These are phyloP conservation scores for Prionace glauca DNA, from an alignment of 2,797 vertebrate species.

Conservation along the genomic window DNA sequence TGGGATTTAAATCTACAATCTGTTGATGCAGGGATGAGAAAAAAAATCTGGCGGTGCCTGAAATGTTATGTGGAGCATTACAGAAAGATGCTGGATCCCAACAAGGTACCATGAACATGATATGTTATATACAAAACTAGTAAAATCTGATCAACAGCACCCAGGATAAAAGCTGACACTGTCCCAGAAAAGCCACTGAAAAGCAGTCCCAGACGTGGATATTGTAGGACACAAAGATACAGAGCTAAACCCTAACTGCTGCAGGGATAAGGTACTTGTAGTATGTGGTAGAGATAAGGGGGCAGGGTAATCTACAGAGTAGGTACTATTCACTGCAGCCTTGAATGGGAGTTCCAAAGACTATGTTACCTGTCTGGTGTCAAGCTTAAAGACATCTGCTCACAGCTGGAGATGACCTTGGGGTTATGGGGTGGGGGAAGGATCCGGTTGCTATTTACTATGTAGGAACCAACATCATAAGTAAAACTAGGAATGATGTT, in stretches of 20 bases:
- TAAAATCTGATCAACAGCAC: too few relatives aligned
- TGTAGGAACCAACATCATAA: too few relatives aligned
- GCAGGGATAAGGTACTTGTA: too few relatives aligned
- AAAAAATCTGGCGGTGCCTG: not conserved
- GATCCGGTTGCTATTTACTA: not conserved
- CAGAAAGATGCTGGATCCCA: not conserved
- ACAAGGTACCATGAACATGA: not conserved
- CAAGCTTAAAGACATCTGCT: too few relatives aligned
- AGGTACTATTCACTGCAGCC: not conserved
- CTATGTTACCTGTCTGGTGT: not conserved
- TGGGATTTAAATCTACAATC: too few relatives aligned
- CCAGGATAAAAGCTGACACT: not conserved
- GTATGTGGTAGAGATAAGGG: not conserved
- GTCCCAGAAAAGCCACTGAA: not conserved
- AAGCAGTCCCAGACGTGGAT: not conserved
- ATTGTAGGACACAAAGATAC: not conserved
- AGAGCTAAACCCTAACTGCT: not conserved
- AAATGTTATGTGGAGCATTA: not conserved
- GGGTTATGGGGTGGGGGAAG: too few relatives aligned
- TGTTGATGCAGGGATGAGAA: not conserved
- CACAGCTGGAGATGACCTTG: not conserved
- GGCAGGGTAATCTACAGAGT: not conserved
- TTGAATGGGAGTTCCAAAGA: not conserved
- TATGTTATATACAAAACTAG: too few relatives aligned
- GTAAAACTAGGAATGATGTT: not conserved